These are phyloP conservation scores for Lapara coniferarum DNA, from an alignment of 2,888 invertebrate species.

Conservation along the genomic window DNA sequence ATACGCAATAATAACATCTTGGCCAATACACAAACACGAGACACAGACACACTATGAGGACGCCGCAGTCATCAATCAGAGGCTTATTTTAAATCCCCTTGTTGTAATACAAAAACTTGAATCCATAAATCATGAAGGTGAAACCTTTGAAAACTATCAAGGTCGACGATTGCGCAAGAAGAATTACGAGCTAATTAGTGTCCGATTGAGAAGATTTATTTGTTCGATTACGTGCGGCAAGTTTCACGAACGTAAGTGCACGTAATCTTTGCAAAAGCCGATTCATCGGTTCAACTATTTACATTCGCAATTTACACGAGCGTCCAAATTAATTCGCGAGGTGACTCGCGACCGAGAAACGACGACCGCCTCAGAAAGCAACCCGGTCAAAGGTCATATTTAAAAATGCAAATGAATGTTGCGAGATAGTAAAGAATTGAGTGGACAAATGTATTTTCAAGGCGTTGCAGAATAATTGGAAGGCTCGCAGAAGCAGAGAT, in stretches of 20 bases:
- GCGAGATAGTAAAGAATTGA: constrained; percentile 36
- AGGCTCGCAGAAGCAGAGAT: constrained; percentile 54
- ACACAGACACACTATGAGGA: constrained; percentile 43
- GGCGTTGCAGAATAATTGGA: constrained; percentile 61
- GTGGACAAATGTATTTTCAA: constrained; percentile 55
- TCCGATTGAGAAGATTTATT: constrained; percentile 33
- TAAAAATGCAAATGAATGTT: constrained; percentile 46
- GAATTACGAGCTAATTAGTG: constrained; percentile 30
- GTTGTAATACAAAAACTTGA: constrained; percentile 47
- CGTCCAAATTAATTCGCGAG: constrained; percentile 25
- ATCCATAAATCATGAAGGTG: constrained; percentile 43
- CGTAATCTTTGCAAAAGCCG: constrained; percentile 35
- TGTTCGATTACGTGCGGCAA: constrained; percentile 29
- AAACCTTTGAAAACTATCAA: constrained; percentile 39
- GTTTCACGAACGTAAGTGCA: constrained; percentile 29
- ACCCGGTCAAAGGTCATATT: constrained; percentile 48
- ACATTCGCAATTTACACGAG: constrained; percentile 33
- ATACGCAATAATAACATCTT: constrained; percentile 54
- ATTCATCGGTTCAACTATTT: constrained; percentile 38
- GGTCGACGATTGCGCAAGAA: constrained; percentile 41
- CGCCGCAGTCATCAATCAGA: constrained; percentile 58
- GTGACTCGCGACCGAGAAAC: constrained; percentile 1
- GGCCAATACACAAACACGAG: constrained; percentile 46
- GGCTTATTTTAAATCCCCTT: constrained; percentile 52
- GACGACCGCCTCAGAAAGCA: constrained; percentile 32